Base-by-base conservation (phyloP, 2,888 invertebrate species). In the Leptogaster cylindrica region DNA sequence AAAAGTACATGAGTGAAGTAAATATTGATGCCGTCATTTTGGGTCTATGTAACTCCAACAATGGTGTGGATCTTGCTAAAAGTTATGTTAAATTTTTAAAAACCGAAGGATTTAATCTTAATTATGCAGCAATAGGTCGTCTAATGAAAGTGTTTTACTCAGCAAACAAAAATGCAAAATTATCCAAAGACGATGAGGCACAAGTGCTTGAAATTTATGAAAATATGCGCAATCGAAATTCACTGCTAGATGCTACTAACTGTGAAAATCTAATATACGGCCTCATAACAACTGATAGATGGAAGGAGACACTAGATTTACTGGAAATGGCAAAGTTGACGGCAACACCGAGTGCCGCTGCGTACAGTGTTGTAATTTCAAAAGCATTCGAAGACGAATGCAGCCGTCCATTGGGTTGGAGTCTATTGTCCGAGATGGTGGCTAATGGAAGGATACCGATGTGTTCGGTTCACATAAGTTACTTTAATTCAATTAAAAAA, bases 21-120 rank as follows among this genome's bases (percentile, higher is more conserved):
- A 89, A 86, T 75, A 79, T 88, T 28, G 88, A 90, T 79, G 84
- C 85, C 31, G 75, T 84, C 1, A 82, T 89, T 36, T 75, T 90
- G 36, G 84, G 85, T 66, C 73, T 82, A 16, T 85, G 88, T 77
- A 75, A 68, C 36, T 74, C 73, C 3, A 72, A 75, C 0, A 80
- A 81, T 27, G 81, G 85, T 41, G 78, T 84, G 52, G 74, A 83
- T 48, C 74, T 83, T 28, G 88, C 86, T 0, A 79, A 84, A 67
- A 84, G 83, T 27, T 91, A 87, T 79, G 77, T 87, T 0, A 76
- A 83, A 4, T 84, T 85, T 81, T 77, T 91, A 31, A 79, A 81
- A 71, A 74, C 74, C 0, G 79, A 80, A 63, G 80, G 83, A 31
- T 77, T 80, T 12, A 78, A 84, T 52, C 78, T 87, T 2, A 87